Evolutionary conservation across 2,113 vertebrate genomes (phyloP).

Genomic region (Epinephelus lanceolatus): DNA sequence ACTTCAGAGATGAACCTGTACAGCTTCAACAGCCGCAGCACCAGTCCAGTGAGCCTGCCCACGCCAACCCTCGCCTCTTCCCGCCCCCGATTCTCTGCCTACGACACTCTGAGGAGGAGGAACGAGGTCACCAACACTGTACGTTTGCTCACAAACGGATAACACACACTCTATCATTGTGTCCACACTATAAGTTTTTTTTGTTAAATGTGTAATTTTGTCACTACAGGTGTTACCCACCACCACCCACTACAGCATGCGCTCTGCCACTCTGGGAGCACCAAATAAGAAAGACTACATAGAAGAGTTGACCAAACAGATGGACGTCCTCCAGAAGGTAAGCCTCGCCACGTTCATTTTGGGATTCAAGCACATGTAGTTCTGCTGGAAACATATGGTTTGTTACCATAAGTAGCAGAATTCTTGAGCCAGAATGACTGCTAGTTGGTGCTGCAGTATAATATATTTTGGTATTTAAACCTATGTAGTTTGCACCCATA

Average conservation of each 20-base stretch:
- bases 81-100: constrained; percentile 73
- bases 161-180: not conserved
- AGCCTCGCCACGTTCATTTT: not conserved
- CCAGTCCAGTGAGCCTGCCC: constrained; percentile 65
- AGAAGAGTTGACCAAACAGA: constrained; percentile 84
- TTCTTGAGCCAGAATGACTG: no score
- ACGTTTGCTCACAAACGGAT: not conserved
- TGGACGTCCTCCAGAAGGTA: constrained; percentile 82
- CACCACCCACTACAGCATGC: constrained; percentile 62
- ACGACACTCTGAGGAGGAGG: constrained; percentile 79
- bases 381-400: not conserved
- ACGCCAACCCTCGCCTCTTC: not conserved
- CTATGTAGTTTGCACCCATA: no score
- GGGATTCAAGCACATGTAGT: not conserved
- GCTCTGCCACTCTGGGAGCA: constrained; percentile 61
- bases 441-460: no score
- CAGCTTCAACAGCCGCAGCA: constrained; percentile 73
- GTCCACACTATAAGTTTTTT: not conserved
- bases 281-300: constrained; percentile 82
- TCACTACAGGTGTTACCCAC: constrained; percentile 29
- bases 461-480: no score
- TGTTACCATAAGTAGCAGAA: not conserved
- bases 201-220: not conserved
- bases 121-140: constrained; percentile 53
- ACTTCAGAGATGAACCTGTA: constrained; percentile 81